Conservation (phyloP, 2,113 vertebrate genomes). For the Siniperca chuatsi region DNA sequence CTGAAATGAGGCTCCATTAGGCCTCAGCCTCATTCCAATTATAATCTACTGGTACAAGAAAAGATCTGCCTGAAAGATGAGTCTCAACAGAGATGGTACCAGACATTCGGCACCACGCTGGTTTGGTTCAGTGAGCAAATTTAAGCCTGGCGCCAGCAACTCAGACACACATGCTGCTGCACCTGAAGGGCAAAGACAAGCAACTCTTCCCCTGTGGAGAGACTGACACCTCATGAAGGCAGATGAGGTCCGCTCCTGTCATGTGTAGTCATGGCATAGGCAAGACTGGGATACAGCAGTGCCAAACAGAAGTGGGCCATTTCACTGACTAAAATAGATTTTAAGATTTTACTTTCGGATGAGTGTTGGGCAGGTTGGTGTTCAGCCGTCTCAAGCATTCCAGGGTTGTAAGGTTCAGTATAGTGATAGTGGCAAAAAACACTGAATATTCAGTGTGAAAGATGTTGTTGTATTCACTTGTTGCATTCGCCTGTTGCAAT, state of each 20-base stretch:
- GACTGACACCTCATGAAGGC: slow-evolving; percentile 15
- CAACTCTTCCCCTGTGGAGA: slow-evolving; percentile 2
- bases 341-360: not conserved
- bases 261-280: not conserved
- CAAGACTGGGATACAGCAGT: not conserved
- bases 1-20: slow-evolving; percentile 47
- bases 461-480: not conserved
- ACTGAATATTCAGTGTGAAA: not conserved
- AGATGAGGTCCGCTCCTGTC: not conserved
- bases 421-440: not conserved
- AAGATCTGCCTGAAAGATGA: slow-evolving; percentile 42
- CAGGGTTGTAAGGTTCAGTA: not conserved
- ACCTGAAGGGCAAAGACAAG: slow-evolving; percentile 40
- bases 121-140: slow-evolving; percentile 40
- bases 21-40: slow-evolving; percentile 37
- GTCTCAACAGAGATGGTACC: slow-evolving; percentile 29
- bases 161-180: slow-evolving; percentile 36
- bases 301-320: not conserved
- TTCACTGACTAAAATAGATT: not conserved
- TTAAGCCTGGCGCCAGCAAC: slow-evolving; percentile 62
- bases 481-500: not conserved
- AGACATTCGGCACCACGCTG: slow-evolving; percentile 48
- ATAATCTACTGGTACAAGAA: slow-evolving; percentile 32
- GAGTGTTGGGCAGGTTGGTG: not conserved
- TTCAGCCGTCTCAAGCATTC: not conserved